phyloP scores from a whole-genome alignment of 2,888 invertebrate species.

The Andrena minutula region DNA sequence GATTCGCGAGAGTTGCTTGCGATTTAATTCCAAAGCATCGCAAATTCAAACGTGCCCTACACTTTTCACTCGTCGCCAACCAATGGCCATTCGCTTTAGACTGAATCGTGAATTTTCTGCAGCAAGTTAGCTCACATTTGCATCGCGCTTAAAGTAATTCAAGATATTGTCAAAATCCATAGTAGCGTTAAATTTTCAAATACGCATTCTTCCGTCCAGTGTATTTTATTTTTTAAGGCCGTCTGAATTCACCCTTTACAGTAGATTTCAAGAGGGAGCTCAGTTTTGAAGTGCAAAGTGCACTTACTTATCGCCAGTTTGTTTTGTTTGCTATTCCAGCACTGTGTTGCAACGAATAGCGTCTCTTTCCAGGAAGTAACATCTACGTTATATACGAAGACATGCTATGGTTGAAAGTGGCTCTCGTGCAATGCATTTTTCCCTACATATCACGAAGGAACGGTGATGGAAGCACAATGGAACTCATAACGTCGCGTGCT shows the following conservation, averaged over 20 bases:
- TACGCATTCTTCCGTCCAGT: too few species aligned
- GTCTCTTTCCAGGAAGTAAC: not conserved
- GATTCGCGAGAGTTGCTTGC: conserved; percentile 4
- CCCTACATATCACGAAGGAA: conserved; percentile 4
- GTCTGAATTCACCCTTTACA: not conserved
- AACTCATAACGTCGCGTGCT: conserved; percentile 26
- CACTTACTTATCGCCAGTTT: not conserved
- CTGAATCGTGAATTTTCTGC: not conserved
- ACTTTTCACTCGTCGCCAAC: not conserved
- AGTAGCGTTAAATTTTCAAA: too few species aligned
- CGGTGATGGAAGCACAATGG: conserved; percentile 14
- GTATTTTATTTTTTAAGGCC: too few species aligned
- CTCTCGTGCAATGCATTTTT: not conserved
- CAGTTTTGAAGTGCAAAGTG: not conserved
- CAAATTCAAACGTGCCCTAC: not conserved
- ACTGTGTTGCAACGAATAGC: conserved; percentile 4
- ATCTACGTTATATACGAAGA: not conserved
- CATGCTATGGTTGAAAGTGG: not conserved
- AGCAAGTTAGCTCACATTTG: too few species aligned
- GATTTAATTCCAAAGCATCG: not conserved
- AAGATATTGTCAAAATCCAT: too few species aligned
- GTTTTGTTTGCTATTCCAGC: not conserved
- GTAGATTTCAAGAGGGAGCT: not conserved
- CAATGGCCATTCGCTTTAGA: not conserved
- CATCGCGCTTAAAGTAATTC: too few species aligned